A percentile compares a stretch with the other conserved stretches of the same genome.
These are phyloP conservation scores for Heteropelma amictum DNA, from an alignment of 2,888 invertebrate species.

Conservation along the genomic window DNA sequence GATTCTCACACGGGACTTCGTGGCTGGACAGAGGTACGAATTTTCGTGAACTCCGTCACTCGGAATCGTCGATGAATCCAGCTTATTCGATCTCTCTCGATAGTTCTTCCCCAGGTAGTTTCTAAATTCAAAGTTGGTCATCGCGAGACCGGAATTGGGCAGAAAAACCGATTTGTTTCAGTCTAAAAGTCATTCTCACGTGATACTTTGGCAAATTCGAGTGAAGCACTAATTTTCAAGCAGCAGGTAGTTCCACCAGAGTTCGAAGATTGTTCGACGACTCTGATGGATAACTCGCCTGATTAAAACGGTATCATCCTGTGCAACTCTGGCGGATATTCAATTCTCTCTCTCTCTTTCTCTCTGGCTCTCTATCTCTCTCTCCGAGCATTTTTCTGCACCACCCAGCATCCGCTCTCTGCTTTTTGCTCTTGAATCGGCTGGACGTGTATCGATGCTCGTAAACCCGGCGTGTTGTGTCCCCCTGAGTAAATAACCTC, in stretches of 20 bases:
- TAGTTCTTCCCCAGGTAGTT: too few species aligned
- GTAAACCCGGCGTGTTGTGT: conserved; percentile 15
- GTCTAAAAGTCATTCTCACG: too few species aligned
- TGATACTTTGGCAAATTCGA: too few species aligned
- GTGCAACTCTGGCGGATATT: neutral
- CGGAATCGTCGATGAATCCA: too few species aligned
- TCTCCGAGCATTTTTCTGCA: conserved; percentile 33
- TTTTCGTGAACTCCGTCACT: too few species aligned
- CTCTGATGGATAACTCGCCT: conserved; percentile 41
- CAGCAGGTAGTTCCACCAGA: neutral
- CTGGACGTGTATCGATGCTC: conserved; percentile 8
- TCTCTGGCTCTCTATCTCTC: too few species aligned
- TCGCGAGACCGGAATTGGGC: too few species aligned
- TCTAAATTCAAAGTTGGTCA: too few species aligned
- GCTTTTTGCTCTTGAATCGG: conserved; percentile 43
- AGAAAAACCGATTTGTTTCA: too few species aligned
- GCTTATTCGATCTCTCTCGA: too few species aligned
- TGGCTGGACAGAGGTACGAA: neutral
- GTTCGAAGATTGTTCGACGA: conserved; percentile 49
- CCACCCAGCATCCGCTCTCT: conserved; percentile 44
- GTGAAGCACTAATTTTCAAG: too few species aligned
- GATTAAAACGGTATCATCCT: conserved; percentile 51
- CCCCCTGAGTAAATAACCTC: conserved; percentile 40
- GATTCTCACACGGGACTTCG: conserved; percentile 50
- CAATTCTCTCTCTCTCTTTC: neutral